Percentiles rank a stretch among this genome's conserved stretches.
Conservation (phyloP, 2,888 invertebrate species). For the Meteorus cinctellus region DNA sequence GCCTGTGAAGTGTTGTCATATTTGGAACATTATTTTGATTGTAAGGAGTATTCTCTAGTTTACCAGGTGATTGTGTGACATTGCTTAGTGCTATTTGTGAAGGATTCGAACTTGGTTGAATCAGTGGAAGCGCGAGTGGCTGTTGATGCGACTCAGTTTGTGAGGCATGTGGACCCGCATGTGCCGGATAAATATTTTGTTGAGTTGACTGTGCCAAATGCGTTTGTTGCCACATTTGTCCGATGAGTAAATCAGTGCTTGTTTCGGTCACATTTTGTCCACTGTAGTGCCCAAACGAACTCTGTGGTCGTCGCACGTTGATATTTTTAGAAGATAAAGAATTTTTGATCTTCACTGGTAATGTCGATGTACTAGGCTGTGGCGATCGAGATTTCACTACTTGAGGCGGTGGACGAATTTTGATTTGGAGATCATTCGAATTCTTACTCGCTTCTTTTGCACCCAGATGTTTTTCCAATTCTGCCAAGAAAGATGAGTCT, state of each 20-base stretch:
- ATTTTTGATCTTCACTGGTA: constrained; percentile 71
- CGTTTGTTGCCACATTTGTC: constrained; percentile 68
- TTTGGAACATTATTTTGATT: constrained; percentile 45
- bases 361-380: constrained; percentile 53
- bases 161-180: constrained; percentile 17
- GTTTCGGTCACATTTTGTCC: constrained; percentile 53
- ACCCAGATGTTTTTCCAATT: constrained; percentile 79
- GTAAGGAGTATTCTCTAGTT: constrained; percentile 49
- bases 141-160: constrained; percentile 35
- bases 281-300: constrained; percentile 54
- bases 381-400: constrained; percentile 64
- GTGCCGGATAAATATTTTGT: constrained; percentile 45
- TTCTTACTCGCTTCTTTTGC: constrained; percentile 73
- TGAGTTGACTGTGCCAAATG: constrained; percentile 52
- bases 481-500: constrained; percentile 78
- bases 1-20: constrained; percentile 42
- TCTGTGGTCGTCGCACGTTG: constrained; percentile 62
- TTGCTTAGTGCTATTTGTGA: constrained; percentile 56
- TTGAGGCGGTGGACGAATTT: constrained; percentile 73
- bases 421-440: constrained; percentile 61
- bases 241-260: constrained; percentile 63
- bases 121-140: constrained; percentile 26
- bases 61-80: constrained; percentile 44
- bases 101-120: constrained; percentile 45
- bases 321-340: constrained; percentile 65